Conservation (phyloP, 2,888 invertebrate genomes). For the Charanyca ferruginea region DNA sequence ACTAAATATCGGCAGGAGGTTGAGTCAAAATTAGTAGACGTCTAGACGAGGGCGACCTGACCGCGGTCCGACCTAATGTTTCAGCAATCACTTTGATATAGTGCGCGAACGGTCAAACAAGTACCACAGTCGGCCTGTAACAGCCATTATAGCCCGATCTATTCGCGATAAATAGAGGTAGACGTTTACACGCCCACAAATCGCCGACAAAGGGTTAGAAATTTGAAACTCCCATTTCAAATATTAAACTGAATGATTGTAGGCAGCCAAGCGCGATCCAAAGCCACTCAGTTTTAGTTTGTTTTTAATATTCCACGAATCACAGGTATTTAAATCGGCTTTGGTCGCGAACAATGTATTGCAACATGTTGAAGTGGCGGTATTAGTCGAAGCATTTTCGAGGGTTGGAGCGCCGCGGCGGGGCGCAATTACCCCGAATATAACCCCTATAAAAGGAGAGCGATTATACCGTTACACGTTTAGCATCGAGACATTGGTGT, state of each 20-base stretch:
- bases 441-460: slow-evolving; percentile 77
- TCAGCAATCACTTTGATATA: slow-evolving; percentile 82
- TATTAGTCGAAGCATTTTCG: slow-evolving; percentile 72
- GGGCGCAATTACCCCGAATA: slow-evolving; percentile 82
- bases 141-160: slow-evolving; percentile 74
- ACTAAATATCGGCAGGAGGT: slow-evolving; percentile 62
- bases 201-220: slow-evolving; percentile 70
- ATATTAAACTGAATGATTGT: slow-evolving; percentile 58
- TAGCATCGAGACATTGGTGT: slow-evolving; percentile 79
- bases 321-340: slow-evolving; percentile 43
- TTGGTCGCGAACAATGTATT: slow-evolving; percentile 68
- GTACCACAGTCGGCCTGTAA: slow-evolving; percentile 69
- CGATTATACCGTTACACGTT: slow-evolving; percentile 82
- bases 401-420: slow-evolving; percentile 69
- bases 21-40: slow-evolving; percentile 74
- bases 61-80: slow-evolving; percentile 78
- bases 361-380: slow-evolving; percentile 70
- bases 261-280: slow-evolving; percentile 39
- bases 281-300: slow-evolving; percentile 36
- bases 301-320: slow-evolving; percentile 45
- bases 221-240: slow-evolving; percentile 66
- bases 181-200: slow-evolving; percentile 67
- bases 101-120: slow-evolving; percentile 74
- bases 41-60: slow-evolving; percentile 78
- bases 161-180: slow-evolving; percentile 74